Conservation (phyloP, 1,140 invertebrate species). For the Pseudomyrmex gracilis region DNA sequence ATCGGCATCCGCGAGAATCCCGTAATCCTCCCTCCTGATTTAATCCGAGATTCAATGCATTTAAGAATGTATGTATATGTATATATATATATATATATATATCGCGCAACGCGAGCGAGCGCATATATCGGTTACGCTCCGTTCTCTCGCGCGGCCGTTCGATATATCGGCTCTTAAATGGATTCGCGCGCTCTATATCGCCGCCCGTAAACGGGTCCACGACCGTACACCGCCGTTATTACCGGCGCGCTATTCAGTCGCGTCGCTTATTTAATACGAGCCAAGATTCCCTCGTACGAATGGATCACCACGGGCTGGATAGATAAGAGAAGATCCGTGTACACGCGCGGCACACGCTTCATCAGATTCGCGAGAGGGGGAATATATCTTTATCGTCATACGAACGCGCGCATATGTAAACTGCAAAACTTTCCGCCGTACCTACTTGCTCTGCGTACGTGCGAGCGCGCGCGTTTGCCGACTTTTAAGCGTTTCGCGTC, state of each 20-base stretch:
- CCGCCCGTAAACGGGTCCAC: background rate
- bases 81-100: background rate
- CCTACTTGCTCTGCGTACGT: background rate
- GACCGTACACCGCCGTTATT: slow-evolving; percentile 37
- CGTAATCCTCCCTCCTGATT: slow-evolving; percentile 44
- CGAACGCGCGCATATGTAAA: background rate
- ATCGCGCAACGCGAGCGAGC: background rate
- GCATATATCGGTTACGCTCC: background rate
- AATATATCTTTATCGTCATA: slow-evolving; percentile 26
- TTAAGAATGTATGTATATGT: slow-evolving; percentile 34
- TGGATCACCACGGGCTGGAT: slow-evolving; percentile 1
- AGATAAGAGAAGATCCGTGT: too few species aligned
- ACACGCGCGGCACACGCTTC: background rate
- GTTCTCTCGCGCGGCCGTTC: background rate
- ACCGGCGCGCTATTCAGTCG: slow-evolving; percentile 14
- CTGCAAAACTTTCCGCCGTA: slow-evolving; percentile 14
- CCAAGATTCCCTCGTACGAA: slow-evolving; percentile 43
- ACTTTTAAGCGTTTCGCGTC: too few species aligned
- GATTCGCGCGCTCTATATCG: slow-evolving; percentile 15
- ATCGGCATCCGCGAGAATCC: slow-evolving; percentile 40
- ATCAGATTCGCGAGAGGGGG: slow-evolving; percentile 33
- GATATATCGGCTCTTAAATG: slow-evolving; percentile 40
- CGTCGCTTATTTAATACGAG: slow-evolving; percentile 60
- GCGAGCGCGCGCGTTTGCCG: background rate
- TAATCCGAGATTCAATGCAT: slow-evolving; percentile 49